Evolutionary conservation across 2,113 vertebrate species (phyloP).

Genomic region (Albula goreensis): DNA sequence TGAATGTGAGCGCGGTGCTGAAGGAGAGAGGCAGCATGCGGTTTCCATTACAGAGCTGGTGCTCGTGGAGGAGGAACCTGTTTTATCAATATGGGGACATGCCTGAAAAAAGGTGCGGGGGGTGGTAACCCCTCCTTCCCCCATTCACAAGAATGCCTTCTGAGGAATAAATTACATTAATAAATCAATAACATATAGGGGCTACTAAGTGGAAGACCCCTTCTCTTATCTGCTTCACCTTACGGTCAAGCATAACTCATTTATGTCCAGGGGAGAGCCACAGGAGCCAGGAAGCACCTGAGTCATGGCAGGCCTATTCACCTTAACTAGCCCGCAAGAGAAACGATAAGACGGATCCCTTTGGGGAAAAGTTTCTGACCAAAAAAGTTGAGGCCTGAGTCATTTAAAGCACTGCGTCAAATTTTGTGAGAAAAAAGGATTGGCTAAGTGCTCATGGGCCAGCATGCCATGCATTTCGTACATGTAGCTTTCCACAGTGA

Average conservation of each 20-base stretch:
- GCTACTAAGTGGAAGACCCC: no score
- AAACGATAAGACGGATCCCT: not conserved
- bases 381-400: no score
- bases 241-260: no score
- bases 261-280: no score
- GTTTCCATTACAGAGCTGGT: constrained; percentile 16
- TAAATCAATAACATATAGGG: no score
- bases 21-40: not conserved
- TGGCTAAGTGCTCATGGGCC: not conserved
- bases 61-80: not conserved
- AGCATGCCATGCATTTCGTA: no score
- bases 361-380: not conserved
- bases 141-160: not conserved
- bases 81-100: not conserved
- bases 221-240: no score
- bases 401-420: not conserved
- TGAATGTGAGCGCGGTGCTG: not conserved
- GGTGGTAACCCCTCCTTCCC: not conserved
- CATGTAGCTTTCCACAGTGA: not conserved
- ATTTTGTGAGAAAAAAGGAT: not conserved
- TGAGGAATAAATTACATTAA: no score
- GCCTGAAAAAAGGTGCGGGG: not conserved
- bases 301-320: not conserved
- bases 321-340: not conserved
- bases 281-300: not conserved